Percentiles rank a stretch among this genome's conserved stretches.
These are phyloP conservation scores for Phengaris alcon DNA, from an alignment of 2,888 invertebrate genomes.

Conservation along the genomic window DNA sequence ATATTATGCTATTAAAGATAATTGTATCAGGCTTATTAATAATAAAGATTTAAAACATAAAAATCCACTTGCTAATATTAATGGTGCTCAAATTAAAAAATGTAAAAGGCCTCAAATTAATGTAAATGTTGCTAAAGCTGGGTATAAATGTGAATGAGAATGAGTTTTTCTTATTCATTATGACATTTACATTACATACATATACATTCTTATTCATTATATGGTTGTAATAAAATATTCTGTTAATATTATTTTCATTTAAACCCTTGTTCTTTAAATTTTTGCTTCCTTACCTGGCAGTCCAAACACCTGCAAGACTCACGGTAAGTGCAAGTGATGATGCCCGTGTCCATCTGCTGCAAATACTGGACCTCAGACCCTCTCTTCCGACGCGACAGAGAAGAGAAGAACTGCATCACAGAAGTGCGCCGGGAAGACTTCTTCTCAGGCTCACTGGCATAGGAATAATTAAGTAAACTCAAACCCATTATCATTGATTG, in stretches of 20 bases:
- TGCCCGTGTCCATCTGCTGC: conserved; percentile 54
- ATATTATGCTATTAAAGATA: neutral
- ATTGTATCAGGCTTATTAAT: too few relatives aligned
- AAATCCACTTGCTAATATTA: neutral
- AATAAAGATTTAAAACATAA: neutral
- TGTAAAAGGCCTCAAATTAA: neutral
- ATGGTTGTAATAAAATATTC: too few relatives aligned
- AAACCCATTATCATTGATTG: neutral
- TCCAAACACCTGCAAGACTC: conserved; percentile 68
- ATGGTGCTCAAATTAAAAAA: neutral
- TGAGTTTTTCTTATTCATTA: too few relatives aligned
- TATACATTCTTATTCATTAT: too few relatives aligned
- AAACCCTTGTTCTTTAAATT: too few relatives aligned
- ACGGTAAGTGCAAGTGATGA: conserved; percentile 61
- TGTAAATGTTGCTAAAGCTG: neutral
- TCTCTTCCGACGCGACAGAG: conserved; percentile 59
- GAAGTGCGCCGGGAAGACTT: conserved; percentile 49
- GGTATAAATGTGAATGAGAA: neutral
- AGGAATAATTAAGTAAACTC: neutral
- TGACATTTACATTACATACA: too few relatives aligned
- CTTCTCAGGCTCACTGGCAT: conserved; percentile 45
- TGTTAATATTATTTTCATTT: too few relatives aligned
- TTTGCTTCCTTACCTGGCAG: conserved; percentile 54
- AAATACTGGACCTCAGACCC: conserved; percentile 53
- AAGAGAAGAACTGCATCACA: conserved; percentile 53